Evolutionary conservation across 1,140 invertebrate species (phyloP).

Genomic region (Nasonia giraulti): DNA sequence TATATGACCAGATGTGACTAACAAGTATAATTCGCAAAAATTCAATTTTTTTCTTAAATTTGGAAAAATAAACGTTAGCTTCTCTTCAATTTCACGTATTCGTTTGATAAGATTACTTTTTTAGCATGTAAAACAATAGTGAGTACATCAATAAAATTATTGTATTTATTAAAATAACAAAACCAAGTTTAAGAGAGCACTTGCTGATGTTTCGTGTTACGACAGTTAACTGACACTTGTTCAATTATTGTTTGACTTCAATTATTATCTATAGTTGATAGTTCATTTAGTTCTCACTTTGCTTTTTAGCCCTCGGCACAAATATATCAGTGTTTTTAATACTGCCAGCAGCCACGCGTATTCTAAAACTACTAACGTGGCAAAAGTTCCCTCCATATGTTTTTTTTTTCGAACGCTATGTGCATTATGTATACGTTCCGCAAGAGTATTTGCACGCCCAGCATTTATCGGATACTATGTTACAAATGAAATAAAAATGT

Average conservation of each 20-base stretch:
- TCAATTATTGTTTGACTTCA: conserved; percentile 23
- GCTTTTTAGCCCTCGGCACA: conserved; percentile 53
- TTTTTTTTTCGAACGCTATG: conserved; percentile 50
- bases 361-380: conserved; percentile 45
- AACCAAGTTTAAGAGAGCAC: conserved; percentile 19
- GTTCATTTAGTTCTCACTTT: conserved; percentile 49
- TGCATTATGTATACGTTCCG: conserved; percentile 53
- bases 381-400: conserved; percentile 19
- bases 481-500: conserved; percentile 30
- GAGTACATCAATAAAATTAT: not conserved
- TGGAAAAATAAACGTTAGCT: not conserved
- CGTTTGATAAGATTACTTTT: conserved; percentile 28
- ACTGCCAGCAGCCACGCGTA: conserved; percentile 53
- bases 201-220: conserved; percentile 35
- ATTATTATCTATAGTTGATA: conserved; percentile 27
- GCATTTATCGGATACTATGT: conserved; percentile 43
- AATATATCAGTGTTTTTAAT: conserved; percentile 54
- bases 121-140: conserved; percentile 26
- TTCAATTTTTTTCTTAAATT: conserved; percentile 38
- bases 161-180: conserved; percentile 12
- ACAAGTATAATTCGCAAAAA: conserved; percentile 44
- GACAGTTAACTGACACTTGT: not conserved
- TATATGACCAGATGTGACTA: conserved; percentile 43
- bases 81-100: not conserved
- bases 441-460: conserved; percentile 54